Base-by-base conservation (phyloP, 2,113 vertebrate genomes). In the Nothoprocta pentlandii region DNA sequence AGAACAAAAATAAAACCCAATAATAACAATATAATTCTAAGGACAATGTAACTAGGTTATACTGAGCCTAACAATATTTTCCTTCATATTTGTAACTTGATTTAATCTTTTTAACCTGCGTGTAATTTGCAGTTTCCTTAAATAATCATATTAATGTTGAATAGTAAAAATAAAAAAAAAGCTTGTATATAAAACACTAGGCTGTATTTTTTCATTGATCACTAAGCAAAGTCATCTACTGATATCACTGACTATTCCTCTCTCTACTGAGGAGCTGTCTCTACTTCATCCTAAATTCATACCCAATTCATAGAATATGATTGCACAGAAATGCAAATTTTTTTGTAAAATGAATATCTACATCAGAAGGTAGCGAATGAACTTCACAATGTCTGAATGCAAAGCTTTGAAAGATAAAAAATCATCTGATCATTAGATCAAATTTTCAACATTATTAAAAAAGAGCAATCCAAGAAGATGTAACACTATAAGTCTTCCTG, bases 361-460 rank as follows among this genome's bases (percentile, higher is more conserved):
- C 51, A 66, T 30, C 49, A 58, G 28, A 17, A 63, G 36, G 30
- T 67, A 85, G 7, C 26, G 19, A 92, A 67, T 44, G 3, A 81
- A 71, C 32, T 70, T 82, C 12, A 2, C 41, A 66, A 75, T 0
- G 0, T 17, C 25, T 58, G 67, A 12, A 61, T 70, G 16, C 21
- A 78, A 78, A 85, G 16, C 2, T 12, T 74, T 10, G 32, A 44
- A 81, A 51, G 34, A 46, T 26, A 21, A 49, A 89, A 73, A 28
- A 8, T 22, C 59, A 84, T 4, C 6, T 13, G 30, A 80, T 61
- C 17, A 51, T 56, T 51, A 62, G 26, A 78, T 36, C 23, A 90
- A 62, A 53, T 81, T 87, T 92, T 87, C 21, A 46, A 62, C 16
- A 67, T 17, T 20, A 23, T 74, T 34, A 87, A 85, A 82, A 79